phyloP scores from a whole-genome alignment of 2,113 vertebrate genomes.

The Sigmodon hispidus region DNA sequence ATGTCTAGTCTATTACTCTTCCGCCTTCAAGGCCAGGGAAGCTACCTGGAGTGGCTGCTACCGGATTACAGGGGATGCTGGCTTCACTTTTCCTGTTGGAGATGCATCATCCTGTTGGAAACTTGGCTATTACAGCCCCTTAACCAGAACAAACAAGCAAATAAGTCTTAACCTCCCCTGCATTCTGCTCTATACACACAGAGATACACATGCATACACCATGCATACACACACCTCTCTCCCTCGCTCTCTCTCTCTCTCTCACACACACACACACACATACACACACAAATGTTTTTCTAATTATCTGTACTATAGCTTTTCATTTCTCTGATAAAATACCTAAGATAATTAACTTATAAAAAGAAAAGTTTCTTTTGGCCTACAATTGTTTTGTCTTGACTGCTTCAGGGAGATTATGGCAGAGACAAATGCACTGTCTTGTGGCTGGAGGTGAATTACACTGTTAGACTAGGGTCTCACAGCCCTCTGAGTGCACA shows the following conservation, averaged over 20 bases:
- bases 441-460: not conserved
- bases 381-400: too few species aligned
- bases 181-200: not conserved
- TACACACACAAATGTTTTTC: not conserved
- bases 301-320: not conserved
- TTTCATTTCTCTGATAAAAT: not conserved
- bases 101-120: slow-evolving; percentile 18
- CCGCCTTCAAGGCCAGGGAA: not conserved
- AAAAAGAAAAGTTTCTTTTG: not conserved
- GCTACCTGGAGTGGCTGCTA: not conserved
- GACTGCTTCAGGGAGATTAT: not conserved
- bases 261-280: not conserved
- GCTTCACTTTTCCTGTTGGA: not conserved
- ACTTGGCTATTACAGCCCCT: not conserved
- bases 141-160: slow-evolving; percentile 18
- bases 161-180: not conserved
- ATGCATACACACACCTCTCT: too few species aligned
- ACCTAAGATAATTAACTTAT: not conserved
- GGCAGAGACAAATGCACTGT: not conserved
- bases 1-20: not conserved
- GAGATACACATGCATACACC: not conserved
- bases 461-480: not conserved
- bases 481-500: not conserved
- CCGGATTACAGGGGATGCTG: not conserved
- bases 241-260: too few species aligned